These are phyloP conservation scores for Dicrurus megarhynchus DNA, from an alignment of 2,113 vertebrate genomes.

Conservation along the genomic window DNA sequence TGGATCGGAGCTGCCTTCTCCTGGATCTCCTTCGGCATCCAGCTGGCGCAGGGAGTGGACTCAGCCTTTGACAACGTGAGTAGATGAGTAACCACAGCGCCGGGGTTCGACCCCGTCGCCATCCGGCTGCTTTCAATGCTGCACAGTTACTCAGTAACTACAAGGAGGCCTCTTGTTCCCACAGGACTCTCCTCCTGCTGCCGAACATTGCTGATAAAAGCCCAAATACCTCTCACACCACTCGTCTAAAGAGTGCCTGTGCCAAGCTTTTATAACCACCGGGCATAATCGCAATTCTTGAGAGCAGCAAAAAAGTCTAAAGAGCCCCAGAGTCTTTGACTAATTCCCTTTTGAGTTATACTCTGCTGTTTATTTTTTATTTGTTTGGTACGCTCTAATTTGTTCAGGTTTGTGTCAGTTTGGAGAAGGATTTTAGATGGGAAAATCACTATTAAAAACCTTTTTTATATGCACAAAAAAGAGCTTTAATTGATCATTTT, in stretches of 20 bases:
- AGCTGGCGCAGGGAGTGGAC: slow-evolving; percentile 22
- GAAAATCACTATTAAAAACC: background rate
- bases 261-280: background rate
- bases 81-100: background rate
- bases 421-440: background rate
- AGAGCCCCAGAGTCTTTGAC: background rate
- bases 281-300: background rate
- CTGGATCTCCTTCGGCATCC: slow-evolving; percentile 78
- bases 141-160: slow-evolving; percentile 2
- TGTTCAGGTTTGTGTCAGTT: background rate
- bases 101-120: background rate
- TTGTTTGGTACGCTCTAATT: background rate
- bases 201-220: background rate
- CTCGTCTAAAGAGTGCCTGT: background rate
- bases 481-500: background rate
- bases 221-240: background rate
- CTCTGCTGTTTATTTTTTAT: background rate
- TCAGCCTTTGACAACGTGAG: slow-evolving; percentile 74
- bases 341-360: background rate
- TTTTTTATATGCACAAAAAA: background rate
- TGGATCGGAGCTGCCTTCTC: slow-evolving; percentile 79
- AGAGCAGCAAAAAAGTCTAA: background rate
- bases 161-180: background rate
- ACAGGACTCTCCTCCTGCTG: background rate
- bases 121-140: background rate